phyloP scores from a whole-genome alignment of 2,113 vertebrate species.

The Tautogolabrus adspersus region DNA sequence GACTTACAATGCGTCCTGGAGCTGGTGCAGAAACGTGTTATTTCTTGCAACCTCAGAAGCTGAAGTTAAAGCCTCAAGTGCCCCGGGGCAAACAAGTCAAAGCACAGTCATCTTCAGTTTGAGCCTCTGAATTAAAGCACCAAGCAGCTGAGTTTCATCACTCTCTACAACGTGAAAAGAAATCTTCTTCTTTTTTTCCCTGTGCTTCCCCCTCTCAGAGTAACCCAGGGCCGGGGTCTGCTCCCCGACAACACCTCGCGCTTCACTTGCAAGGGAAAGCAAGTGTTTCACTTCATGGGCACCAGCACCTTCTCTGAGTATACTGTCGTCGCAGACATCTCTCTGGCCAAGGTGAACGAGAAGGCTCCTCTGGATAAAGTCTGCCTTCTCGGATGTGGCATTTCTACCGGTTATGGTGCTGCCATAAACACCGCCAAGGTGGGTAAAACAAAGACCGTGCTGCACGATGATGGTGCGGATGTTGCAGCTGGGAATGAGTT shows the following conservation, averaged over 20 bases:
- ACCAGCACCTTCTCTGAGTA: conserved; percentile 89
- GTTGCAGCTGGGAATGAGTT: too few relatives aligned
- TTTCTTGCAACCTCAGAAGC: background rate
- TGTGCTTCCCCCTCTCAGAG: conserved; percentile 57
- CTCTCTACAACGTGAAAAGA: conserved; percentile 1
- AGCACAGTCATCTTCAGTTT: conserved; percentile 16
- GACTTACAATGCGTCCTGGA: background rate
- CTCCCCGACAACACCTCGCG: conserved; percentile 93
- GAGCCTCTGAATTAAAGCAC: background rate
- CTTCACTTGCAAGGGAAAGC: conserved; percentile 87
- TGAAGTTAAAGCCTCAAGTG: conserved; percentile 9
- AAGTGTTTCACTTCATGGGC: conserved; percentile 86
- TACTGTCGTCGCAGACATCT: conserved; percentile 86
- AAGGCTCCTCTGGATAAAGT: conserved; percentile 85
- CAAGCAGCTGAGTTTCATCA: conserved; percentile 11
- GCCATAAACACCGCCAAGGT: conserved; percentile 87
- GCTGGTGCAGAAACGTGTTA: background rate
- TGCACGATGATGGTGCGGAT: too few relatives aligned
- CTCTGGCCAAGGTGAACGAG: conserved; percentile 83
- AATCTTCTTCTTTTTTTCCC: background rate
- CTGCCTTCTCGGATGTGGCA: conserved; percentile 86
- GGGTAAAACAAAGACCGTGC: background rate
- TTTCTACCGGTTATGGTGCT: conserved; percentile 87
- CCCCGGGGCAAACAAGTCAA: conserved; percentile 1
- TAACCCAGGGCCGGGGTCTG: conserved; percentile 83